Percentiles rank a stretch among this genome's conserved stretches.
phyloP scores from a whole-genome alignment of 2,113 vertebrate species.

The Mus spicilegus region DNA sequence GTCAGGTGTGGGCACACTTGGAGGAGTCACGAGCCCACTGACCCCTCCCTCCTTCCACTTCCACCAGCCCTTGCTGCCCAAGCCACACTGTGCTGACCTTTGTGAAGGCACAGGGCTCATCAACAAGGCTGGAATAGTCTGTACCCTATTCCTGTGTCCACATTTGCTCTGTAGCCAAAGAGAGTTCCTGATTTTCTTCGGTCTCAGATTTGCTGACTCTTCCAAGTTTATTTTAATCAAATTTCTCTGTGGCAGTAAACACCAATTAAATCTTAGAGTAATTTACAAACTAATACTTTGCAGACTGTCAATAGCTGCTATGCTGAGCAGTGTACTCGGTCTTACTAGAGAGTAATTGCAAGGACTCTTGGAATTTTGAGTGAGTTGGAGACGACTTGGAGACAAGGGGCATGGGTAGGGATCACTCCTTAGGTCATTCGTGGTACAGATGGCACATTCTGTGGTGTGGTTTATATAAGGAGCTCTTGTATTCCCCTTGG shows the following conservation, averaged over 20 bases:
- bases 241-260: slow-evolving; percentile 8
- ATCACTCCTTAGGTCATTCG: background rate
- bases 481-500: background rate
- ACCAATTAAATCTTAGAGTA: background rate
- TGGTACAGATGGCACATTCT: background rate
- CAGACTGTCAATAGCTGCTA: background rate
- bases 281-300: background rate
- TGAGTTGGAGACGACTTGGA: background rate
- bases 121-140: background rate
- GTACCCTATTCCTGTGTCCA: background rate
- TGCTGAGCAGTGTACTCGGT: background rate
- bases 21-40: background rate
- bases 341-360: background rate
- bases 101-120: background rate
- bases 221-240: slow-evolving; percentile 32
- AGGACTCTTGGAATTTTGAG: background rate
- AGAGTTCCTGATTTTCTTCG: background rate
- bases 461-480: background rate
- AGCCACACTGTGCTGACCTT: fast-evolving
- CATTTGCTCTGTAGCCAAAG: background rate
- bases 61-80: fast-evolving
- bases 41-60: background rate
- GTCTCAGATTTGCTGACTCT: background rate
- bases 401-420: fast-evolving
- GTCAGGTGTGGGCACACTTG: background rate